Base-by-base conservation (phyloP, 2,113 vertebrate genomes). In the Psilopogon haemacephalus region DNA sequence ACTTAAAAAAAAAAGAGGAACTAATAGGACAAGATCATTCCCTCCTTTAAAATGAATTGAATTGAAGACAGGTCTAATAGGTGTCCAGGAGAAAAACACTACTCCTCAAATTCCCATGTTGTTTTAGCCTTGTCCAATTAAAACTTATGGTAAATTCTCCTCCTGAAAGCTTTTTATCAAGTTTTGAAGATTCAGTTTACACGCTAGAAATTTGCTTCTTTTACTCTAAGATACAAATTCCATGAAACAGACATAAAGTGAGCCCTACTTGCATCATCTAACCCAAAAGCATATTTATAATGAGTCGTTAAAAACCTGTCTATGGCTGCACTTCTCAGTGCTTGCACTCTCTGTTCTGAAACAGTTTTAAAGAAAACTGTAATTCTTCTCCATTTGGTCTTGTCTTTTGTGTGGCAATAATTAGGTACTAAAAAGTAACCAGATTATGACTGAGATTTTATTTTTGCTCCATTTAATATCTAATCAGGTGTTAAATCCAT, bases 381-480 rank as follows among this genome's bases (percentile, higher is more conserved):
- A 56, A 86, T 92, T 95, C 68, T 95, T 87, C 73, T 63, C 63
- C 89, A 56, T 78, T 71, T 52, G 89, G 48, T 65, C 12, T 32
- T 74, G 38, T 84, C 73, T 56, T 54, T n/a, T 38, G 6, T 71
- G 77, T 89, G 70, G 40, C 62, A 94, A 79, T 91, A 90, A 90
- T 88, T 74, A 91, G 18, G 6, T 55, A 65, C 7, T 94, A 83
- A 94, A 96, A 95, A 33, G 52, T 79, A 96, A 94, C 35, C 64
- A 87, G 60, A 86, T 86, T 89, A 93, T 87, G 56, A 42, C 82
- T 26, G 65, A 72, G 14, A 64, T 83, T 3, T 78, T 48, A 48
- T 12, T 48, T 48, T 48, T 48, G 33, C 26, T 62, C 15, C 30
- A 24, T 88, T 96, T 93, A 88, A 69, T 32, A 79, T 8, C 19